Conservation (phyloP, 2,888 invertebrate genomes). For the Coenonympha arcania region DNA sequence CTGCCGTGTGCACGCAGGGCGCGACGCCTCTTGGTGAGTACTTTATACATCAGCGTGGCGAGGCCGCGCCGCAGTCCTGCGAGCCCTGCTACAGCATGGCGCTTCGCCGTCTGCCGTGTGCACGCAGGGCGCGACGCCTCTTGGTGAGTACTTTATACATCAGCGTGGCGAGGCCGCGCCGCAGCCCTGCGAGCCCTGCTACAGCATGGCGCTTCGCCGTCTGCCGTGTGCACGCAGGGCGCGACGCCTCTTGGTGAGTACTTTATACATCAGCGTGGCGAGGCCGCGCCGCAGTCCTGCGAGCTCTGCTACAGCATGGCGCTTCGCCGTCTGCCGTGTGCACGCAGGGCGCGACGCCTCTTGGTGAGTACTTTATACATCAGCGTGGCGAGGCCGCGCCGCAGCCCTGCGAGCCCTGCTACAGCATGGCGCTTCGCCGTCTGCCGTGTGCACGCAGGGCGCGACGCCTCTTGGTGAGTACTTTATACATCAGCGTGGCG, state of each 20-base stretch:
- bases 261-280: constrained; percentile 99
- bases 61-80: constrained; percentile 89
- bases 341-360: constrained; percentile 95
- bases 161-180: constrained; percentile 95
- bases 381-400: constrained; percentile 95
- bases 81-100: constrained; percentile 83
- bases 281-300: constrained; percentile 89
- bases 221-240: constrained; percentile 95
- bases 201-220: constrained; percentile 85
- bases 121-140: constrained; percentile 95
- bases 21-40: constrained; percentile 91
- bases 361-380: no score
- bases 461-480: constrained; percentile 91
- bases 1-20: constrained; percentile 95
- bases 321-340: constrained; percentile 92
- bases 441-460: constrained; percentile 95
- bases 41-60: constrained; percentile 99
- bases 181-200: constrained; percentile 86
- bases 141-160: no score
- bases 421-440: constrained; percentile 85
- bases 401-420: constrained; percentile 86
- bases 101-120: constrained; percentile 92
- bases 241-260: constrained; percentile 91
- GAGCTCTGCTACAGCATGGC: constrained; percentile 83
- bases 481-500: constrained; percentile 99